Conservation (phyloP, 1,140 invertebrate genomes). For the Phymorhynchus buccinoides region DNA sequence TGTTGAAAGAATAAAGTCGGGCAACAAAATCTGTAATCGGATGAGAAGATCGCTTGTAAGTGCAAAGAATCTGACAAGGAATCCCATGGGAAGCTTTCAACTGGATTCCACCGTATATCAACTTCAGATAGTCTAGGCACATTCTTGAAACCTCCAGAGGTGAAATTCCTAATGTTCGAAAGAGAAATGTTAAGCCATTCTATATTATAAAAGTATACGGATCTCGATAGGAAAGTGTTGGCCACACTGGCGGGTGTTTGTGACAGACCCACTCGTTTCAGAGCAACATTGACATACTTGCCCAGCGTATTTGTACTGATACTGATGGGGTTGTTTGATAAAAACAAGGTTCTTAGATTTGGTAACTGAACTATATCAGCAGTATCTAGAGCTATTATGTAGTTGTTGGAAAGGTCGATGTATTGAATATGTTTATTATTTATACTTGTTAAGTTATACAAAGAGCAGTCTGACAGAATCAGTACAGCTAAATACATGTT, state of each 20-base stretch:
- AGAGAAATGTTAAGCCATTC: not conserved
- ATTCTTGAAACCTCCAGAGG: not conserved
- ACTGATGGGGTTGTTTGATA: conserved; percentile 1
- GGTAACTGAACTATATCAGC: not conserved
- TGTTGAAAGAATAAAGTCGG: conserved; percentile 22
- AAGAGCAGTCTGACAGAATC: not conserved
- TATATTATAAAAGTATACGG: conserved; percentile 15
- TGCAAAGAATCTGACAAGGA: too few relatives aligned
- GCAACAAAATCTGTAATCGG: conserved; percentile 49
- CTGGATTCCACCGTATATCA: too few relatives aligned
- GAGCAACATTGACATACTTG: not conserved
- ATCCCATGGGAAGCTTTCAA: too few relatives aligned
- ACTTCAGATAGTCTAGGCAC: too few relatives aligned
- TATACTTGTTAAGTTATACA: not conserved
- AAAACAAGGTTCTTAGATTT: conserved; percentile 27
- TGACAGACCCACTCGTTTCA: not conserved
- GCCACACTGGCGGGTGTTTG: not conserved
- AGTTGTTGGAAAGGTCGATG: conserved; percentile 34
- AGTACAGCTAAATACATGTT: not conserved
- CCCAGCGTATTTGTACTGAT: not conserved
- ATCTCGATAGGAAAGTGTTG: conserved; percentile 6
- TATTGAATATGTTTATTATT: not conserved
- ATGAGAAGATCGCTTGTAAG: conserved; percentile 36
- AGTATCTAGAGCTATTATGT: not conserved
- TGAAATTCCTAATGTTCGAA: not conserved